These are phyloP conservation scores for Podiceps cristatus DNA, from an alignment of 2,113 vertebrate genomes.

Conservation along the genomic window DNA sequence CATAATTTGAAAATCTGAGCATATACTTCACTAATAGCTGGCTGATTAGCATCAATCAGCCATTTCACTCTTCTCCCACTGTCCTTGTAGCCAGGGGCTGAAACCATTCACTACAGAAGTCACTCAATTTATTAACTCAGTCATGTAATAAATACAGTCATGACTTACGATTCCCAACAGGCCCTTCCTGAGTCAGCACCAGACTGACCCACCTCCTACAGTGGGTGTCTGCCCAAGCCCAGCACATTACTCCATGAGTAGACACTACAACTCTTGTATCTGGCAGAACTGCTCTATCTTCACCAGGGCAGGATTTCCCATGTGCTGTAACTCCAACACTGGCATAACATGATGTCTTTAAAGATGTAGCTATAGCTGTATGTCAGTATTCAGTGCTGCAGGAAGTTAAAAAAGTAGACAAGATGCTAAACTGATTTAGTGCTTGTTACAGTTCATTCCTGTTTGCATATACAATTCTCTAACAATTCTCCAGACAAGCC, in stretches of 20 bases:
- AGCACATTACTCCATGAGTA: not conserved
- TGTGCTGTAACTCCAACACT: not conserved
- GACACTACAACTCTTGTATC: not conserved
- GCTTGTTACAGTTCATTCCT: not conserved
- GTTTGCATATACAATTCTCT: not conserved
- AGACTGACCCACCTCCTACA: not conserved
- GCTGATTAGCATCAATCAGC: not conserved
- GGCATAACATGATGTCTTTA: not conserved
- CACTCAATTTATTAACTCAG: not conserved
- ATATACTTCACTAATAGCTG: conserved; percentile 40
- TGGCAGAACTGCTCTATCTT: not conserved
- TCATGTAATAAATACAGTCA: not conserved
- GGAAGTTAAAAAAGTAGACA: not conserved
- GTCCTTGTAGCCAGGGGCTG: not conserved
- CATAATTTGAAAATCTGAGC: conserved; percentile 28
- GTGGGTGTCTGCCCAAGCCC: not conserved
- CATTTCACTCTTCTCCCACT: not conserved
- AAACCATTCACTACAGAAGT: not conserved
- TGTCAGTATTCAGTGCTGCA: not conserved
- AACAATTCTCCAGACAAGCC: not conserved
- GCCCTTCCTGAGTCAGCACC: not conserved
- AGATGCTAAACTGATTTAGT: not conserved
- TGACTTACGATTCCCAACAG: not conserved
- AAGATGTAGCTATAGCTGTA: not conserved
- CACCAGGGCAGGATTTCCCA: not conserved